Evolutionary conservation across 2,888 invertebrate species (phyloP), one percentile per base, ranked within the genome.

Genomic region (Volucella zonaria): DNA sequence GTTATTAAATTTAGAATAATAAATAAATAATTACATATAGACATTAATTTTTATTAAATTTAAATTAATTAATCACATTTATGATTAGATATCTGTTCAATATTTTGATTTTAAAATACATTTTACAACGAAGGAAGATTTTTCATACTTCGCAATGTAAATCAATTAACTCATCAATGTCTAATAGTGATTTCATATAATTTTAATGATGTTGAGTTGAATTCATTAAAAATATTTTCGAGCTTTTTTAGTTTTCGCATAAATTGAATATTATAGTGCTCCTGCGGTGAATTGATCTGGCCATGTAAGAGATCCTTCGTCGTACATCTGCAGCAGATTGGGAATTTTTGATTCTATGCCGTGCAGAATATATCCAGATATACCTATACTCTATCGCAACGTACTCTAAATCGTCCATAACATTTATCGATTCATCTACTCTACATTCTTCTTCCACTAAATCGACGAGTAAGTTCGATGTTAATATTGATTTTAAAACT

Each of bases 301-400:
- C 40, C 59, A 59, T 59, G 59, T 66, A 8, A 51, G 51, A 38
- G 47, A 18, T n/a, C 23, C 18, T 14, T 67, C 23, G 11, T 18
- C 8, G 45, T 54, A 67, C n/a, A 14, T 54, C 31, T 56, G 10
- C 4, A 68, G 15, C 1, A 68, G 11, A 56, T 68, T 68, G 8
- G 52, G 43, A 11, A 62, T 38, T 45, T 54, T 73, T 0, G 61
- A 62, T 47, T 77, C 70, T 12, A 70, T 38, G 15, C 68, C 83
- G 68, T 87, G 81, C 43, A 87, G 80, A 59, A 88, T 87, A 71
- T 83, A 88, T 10, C 86, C 87, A 12, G 87, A 85, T 49, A 87
- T 74, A 23, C 18, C 18, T 2, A 82, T 87, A 87, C 81, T 88
- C 86, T 14, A 88, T 66, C 42, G 87, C 87, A 68, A 87, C 88